Percentiles rank a stretch among this genome's conserved stretches.
These are phyloP conservation scores for Corynorhinus townsendii DNA, from an alignment of 2,113 vertebrate species.

Conservation along the genomic window DNA sequence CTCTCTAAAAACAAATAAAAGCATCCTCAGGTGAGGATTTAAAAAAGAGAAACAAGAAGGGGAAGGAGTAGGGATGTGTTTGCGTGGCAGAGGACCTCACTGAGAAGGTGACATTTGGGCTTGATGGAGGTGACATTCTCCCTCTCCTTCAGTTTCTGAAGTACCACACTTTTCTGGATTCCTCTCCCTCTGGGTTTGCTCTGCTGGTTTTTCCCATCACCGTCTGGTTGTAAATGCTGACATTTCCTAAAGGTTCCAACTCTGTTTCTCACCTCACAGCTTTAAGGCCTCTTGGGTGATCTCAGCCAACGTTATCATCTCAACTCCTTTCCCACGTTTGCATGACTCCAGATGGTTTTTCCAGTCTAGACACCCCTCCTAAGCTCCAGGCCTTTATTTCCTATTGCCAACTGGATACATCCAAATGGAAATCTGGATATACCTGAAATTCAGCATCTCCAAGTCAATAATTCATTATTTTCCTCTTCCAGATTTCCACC, in stretches of 20 bases:
- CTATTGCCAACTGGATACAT: background rate
- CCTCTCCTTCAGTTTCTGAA: background rate
- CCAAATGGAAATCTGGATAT: background rate
- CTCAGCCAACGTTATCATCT: background rate
- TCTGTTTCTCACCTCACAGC: conserved; percentile 12
- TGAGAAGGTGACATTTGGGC: background rate
- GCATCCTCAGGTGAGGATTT: background rate
- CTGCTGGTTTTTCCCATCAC: background rate
- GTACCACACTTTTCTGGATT: background rate
- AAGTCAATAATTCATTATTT: background rate
- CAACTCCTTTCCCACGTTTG: background rate
- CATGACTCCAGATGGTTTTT: background rate
- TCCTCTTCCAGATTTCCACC: background rate
- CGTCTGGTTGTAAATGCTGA: background rate
- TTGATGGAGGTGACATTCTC: background rate
- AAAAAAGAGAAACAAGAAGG: background rate
- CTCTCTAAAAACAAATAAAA: background rate
- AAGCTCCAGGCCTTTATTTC: background rate
- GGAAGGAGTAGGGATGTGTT: background rate
- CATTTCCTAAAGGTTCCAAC: background rate
- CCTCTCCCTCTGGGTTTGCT: background rate
- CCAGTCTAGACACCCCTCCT: background rate
- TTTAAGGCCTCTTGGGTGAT: background rate
- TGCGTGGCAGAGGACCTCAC: background rate
- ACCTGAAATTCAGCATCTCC: background rate